These are phyloP conservation scores for Rhizoglyphus robini DNA, from an alignment of 1,140 invertebrate species.

Conservation along the genomic window DNA sequence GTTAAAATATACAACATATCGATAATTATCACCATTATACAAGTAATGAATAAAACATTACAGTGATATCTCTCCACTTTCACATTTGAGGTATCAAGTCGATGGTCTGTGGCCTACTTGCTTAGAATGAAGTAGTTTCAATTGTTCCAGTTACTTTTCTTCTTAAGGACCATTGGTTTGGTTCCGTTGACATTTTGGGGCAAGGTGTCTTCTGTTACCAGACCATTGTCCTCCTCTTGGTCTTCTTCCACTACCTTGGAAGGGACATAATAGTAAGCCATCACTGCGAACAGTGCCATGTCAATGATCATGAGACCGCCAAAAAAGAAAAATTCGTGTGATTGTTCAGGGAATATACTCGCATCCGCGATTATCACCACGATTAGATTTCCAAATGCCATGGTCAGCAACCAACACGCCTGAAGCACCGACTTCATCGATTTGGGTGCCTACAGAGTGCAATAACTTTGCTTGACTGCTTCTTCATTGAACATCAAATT, in stretches of 20 bases:
- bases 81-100: too few species aligned
- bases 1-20: too few species aligned
- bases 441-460: too few species aligned
- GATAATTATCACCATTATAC: too few species aligned
- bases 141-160: not conserved
- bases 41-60: too few species aligned
- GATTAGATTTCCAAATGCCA: slow-evolving; percentile 77
- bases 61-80: too few species aligned
- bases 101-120: too few species aligned
- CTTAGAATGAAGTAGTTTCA: too few species aligned
- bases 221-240: not conserved
- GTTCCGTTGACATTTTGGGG: not conserved
- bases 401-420: slow-evolving; percentile 74
- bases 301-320: slow-evolving; percentile 65
- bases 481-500: not conserved
- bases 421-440: slow-evolving; percentile 84
- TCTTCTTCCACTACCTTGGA: not conserved
- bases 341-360: slow-evolving; percentile 45
- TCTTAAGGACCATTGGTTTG: not conserved
- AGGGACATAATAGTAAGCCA: slow-evolving; percentile 45
- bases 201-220: not conserved
- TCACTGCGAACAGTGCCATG: slow-evolving; percentile 60
- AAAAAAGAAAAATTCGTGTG: slow-evolving; percentile 73
- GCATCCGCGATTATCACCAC: slow-evolving; percentile 68
- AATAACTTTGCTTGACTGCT: slow-evolving; percentile 23